Evolutionary conservation across 2,797 vertebrate species (phyloP).

Genomic region (Enteromius argenteus): DNA sequence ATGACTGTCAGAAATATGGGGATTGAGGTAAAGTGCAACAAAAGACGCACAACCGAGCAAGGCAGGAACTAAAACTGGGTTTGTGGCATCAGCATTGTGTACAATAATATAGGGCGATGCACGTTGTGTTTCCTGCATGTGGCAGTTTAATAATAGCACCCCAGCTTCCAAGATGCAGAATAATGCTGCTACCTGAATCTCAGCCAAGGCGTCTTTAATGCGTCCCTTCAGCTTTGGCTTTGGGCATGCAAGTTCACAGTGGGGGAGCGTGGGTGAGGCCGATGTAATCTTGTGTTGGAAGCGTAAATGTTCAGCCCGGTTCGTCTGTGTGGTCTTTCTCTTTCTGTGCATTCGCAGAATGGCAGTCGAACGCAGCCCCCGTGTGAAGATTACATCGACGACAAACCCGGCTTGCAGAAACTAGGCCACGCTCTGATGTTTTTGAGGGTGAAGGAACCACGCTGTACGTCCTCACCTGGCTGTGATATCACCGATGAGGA

Average conservation of each 20-base stretch:
- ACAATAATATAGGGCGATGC: slow-evolving; percentile 73
- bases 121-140: slow-evolving; percentile 64
- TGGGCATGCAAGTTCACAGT: slow-evolving; percentile 22
- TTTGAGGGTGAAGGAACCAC: slow-evolving; percentile 76
- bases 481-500: slow-evolving; percentile 36
- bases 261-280: slow-evolving; percentile 58
- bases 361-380: slow-evolving; percentile 29
- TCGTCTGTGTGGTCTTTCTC: slow-evolving; percentile 59
- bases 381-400: slow-evolving; percentile 75
- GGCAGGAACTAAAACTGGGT: slow-evolving; percentile 50
- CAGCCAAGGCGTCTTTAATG: slow-evolving; percentile 44
- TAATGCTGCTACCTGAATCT: slow-evolving; percentile 48
- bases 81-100: slow-evolving; percentile 68
- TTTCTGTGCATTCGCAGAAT: slow-evolving; percentile 28
- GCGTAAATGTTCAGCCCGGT: slow-evolving; percentile 41
- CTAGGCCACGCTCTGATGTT: slow-evolving; percentile 77
- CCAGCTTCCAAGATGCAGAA: slow-evolving; percentile 44
- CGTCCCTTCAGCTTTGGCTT: slow-evolving; percentile 40
- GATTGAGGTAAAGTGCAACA: slow-evolving; percentile 31
- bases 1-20: slow-evolving; percentile 31
- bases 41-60: slow-evolving; percentile 3
- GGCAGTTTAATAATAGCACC: slow-evolving; percentile 64
- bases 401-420: slow-evolving; percentile 68
- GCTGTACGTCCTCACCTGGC: slow-evolving; percentile 70
- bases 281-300: slow-evolving; percentile 59